Base-by-base conservation (phyloP, 2,888 invertebrate genomes). In the Drosophila testacea region DNA sequence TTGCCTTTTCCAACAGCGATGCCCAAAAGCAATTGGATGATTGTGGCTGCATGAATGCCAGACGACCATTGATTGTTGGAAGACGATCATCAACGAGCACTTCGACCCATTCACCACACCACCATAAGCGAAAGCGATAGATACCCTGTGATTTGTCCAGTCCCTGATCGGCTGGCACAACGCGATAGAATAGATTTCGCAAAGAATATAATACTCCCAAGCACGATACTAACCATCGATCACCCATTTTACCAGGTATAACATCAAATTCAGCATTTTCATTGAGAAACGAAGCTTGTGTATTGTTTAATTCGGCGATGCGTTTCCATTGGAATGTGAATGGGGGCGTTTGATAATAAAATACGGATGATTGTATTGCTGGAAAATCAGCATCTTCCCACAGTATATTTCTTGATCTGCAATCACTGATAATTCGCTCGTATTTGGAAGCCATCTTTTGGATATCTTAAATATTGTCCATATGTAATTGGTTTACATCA, bases 321-420 rank as follows among this genome's bases (percentile, higher is more conserved):
- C 98, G 94, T 91, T 96, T 97, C 98, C 98, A 98, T 69, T 96
- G 95, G 90, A 98, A 98, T 89, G 97, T 96, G 92, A 97, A 97
- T 0, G 97, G 97, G n/a, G 98, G 98, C 11, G 97, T 97, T 93
- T 98, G 97, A 93, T 98, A 97, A 92, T 98, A 98, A 92, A 98
- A 98, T 6, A 98, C 97, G 2, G 97, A 97, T 5, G 96, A 94
- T 93, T 97, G 97, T 7, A 95, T 95, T 4, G 97, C 97, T 4
- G 97, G 96, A 93, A 98, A 98, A 92, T 97, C 97, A 0, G 97
- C 96, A 93, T 98, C 98, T 93, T 97, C 97, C 96, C 97, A 98
- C 22, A 97, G 94, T 91, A 96, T 95, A 42, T 95, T 95, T 80
- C 95, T 95, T 93, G 96, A 95, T 91, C 96, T 94, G 93, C 97